Conservation (phyloP, 2,113 vertebrate species). For the Noctilio leporinus region DNA sequence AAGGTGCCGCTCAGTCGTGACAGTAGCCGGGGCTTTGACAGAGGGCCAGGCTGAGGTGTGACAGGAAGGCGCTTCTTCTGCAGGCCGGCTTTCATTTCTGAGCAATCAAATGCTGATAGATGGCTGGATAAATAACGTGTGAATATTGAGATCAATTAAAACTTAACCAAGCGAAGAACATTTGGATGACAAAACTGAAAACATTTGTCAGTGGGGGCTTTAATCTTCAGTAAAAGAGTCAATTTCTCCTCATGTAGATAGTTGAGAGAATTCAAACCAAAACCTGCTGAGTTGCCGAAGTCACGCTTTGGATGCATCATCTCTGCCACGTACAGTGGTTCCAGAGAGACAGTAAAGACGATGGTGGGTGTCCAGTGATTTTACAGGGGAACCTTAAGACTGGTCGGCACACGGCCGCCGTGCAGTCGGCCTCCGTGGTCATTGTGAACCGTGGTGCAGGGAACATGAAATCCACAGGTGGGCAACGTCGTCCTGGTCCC, state of each 20-base stretch:
- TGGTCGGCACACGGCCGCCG: no score
- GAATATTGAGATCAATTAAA: constrained; percentile 51
- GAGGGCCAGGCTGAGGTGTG: constrained; percentile 41
- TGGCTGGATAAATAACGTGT: constrained; percentile 16
- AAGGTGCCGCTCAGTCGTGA: not conserved
- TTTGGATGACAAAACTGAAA: constrained; percentile 22
- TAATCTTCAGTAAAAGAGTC: not conserved
- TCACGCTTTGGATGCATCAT: not conserved
- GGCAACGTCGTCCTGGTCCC: no score
- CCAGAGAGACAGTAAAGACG: not conserved
- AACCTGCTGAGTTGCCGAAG: constrained; percentile 21
- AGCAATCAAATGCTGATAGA: constrained; percentile 26
- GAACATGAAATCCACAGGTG: not conserved
- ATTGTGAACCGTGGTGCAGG: not conserved
- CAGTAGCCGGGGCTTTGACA: not conserved
- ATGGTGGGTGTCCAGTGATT: not conserved
- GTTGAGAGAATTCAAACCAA: not conserved
- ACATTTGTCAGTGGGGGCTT: not conserved
- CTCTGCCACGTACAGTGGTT: not conserved
- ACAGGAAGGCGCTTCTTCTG: not conserved
- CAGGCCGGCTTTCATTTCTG: constrained; percentile 36
- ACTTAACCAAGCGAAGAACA: constrained; percentile 7
- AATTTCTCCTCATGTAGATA: not conserved
- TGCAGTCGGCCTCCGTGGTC: not conserved
- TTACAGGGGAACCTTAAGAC: not conserved